A percentile compares a stretch with the other conserved stretches of the same genome.
Evolutionary conservation across 2,113 vertebrate genomes (phyloP).

Genomic region (Gallinago media): DNA sequence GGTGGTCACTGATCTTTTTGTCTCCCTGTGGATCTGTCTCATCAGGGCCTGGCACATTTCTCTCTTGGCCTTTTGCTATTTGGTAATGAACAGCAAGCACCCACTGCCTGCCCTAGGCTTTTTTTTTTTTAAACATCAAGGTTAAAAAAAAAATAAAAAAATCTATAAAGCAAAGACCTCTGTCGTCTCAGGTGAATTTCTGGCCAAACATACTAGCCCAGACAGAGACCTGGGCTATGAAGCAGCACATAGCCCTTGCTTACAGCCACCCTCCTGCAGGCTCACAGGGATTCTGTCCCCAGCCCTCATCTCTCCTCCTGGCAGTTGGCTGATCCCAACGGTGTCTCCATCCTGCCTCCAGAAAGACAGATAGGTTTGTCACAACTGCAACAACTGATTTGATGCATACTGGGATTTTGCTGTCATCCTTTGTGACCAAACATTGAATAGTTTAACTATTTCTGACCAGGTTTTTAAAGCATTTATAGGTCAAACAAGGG

Average conservation of each 20-base stretch:
- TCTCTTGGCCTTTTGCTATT: neutral
- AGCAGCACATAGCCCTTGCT: neutral
- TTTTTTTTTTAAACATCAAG: neutral
- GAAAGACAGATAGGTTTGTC: neutral
- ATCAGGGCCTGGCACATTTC: neutral
- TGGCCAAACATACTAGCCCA: neutral
- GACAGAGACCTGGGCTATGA: neutral
- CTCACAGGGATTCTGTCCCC: fast-evolving
- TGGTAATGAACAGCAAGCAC: neutral
- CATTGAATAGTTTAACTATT: neutral
- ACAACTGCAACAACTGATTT: neutral
- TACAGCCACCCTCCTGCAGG: neutral
- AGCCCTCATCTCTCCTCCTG: neutral
- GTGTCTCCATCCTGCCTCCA: neutral
- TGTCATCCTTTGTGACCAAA: neutral
- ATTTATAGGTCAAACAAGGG: neutral
- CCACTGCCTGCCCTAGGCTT: neutral
- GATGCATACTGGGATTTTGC: neutral
- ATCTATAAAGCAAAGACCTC: neutral
- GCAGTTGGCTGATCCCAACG: fast-evolving
- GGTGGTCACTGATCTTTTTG: neutral
- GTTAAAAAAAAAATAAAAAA: neutral
- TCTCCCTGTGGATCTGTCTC: neutral
- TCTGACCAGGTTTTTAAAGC: neutral
- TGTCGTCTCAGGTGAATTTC: neutral